Conservation (phyloP, 2,888 invertebrate species). For the Pachymerium ferrugineum region DNA sequence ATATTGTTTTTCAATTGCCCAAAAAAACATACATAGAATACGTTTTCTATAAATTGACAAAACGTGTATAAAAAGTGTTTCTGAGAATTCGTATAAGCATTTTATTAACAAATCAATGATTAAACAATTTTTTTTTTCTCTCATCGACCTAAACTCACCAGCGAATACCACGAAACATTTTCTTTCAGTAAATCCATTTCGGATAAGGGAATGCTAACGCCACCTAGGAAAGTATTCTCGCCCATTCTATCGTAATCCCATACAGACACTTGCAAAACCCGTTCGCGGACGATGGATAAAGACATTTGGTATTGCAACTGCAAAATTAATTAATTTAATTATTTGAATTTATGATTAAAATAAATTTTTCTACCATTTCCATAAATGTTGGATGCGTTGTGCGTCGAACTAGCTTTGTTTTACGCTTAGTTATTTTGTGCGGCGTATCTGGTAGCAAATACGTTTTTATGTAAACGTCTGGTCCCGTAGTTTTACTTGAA, state of each 20-base stretch:
- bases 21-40: too few relatives aligned
- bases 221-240: conserved; percentile 91
- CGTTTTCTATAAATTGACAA: too few relatives aligned
- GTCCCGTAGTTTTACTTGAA: conserved; percentile 57
- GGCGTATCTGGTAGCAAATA: conserved; percentile 86
- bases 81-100: too few relatives aligned
- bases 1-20: too few relatives aligned
- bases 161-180: conserved; percentile 78
- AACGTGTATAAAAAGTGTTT: too few relatives aligned
- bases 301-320: conserved; percentile 84
- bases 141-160: conserved; percentile 51
- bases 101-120: too few relatives aligned
- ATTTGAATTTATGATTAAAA: neutral
- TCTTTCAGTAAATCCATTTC: conserved; percentile 70
- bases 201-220: conserved; percentile 72
- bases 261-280: conserved; percentile 82
- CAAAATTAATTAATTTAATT: neutral
- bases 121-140: too few relatives aligned
- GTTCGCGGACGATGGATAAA: conserved; percentile 65
- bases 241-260: conserved; percentile 92
- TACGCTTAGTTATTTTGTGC: conserved; percentile 86
- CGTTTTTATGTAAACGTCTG: conserved; percentile 53
- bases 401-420: conserved; percentile 86
- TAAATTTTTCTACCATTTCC: conserved; percentile 70
- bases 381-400: conserved; percentile 96